These are phyloP conservation scores for Criorhina ranunculi DNA, from an alignment of 2,888 invertebrate genomes.

Conservation along the genomic window DNA sequence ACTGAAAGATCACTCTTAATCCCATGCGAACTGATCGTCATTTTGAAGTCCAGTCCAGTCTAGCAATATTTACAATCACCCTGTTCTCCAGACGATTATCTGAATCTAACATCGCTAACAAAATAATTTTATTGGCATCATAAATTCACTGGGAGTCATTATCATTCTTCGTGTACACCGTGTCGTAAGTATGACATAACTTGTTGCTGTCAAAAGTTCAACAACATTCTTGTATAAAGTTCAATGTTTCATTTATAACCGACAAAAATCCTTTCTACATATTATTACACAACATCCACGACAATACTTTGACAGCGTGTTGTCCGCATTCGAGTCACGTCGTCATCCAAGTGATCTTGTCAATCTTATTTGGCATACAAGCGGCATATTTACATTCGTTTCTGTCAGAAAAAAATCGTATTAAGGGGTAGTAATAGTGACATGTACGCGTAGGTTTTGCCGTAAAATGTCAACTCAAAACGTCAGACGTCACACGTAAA, in stretches of 20 bases:
- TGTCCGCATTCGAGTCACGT: constrained; percentile 27
- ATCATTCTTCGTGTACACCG: constrained; percentile 1
- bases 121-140: neutral
- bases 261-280: constrained; percentile 16
- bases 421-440: too few relatives aligned
- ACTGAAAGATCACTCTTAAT: too few relatives aligned
- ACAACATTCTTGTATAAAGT: constrained; percentile 29
- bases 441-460: too few relatives aligned
- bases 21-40: too few relatives aligned
- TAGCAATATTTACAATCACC: too few relatives aligned
- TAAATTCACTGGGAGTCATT: neutral
- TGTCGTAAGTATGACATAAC: neutral
- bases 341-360: constrained; percentile 21
- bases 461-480: too few relatives aligned
- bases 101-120: neutral
- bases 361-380: constrained; percentile 10
- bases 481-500: too few relatives aligned
- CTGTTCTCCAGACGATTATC: too few relatives aligned
- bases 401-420: neutral
- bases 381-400: constrained; percentile 14
- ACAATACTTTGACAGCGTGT: neutral
- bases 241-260: constrained; percentile 21
- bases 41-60: too few relatives aligned
- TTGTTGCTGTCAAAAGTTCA: constrained; percentile 25
- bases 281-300: constrained; percentile 8